Base-by-base conservation (phyloP, 2,888 invertebrate species). In the Cephus rjabovi region DNA sequence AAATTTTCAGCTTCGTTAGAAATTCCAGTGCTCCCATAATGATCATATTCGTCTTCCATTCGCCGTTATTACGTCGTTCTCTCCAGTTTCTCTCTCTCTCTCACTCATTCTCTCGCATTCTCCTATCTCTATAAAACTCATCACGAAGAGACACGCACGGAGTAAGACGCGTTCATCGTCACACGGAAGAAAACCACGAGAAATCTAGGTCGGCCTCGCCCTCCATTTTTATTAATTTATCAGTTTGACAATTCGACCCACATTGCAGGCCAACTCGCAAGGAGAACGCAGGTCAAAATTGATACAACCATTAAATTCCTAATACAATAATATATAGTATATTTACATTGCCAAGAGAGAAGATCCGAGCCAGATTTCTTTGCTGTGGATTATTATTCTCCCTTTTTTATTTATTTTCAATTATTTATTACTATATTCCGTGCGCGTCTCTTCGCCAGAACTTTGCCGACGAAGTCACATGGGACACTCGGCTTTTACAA, bases 401-500 rank as follows among this genome's bases (percentile, higher is more conserved):
- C 11, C 40, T 40, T 15, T 40, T 15, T 40, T 4, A 6, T 40
- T 56, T 56, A 56, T 56, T 23, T 56, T 56, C 56, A 56, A 15
- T 23, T 56, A 56, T 56, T 56, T 56, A 56, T 56, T 56, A 56
- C 56, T 56, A 56, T 23, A 56, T 23, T 56, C 56, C 56, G 56
- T 23, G 56, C 56, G 56, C 56, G 56, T 56, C 56, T 23, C 56
- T 56, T 9, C 56, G 56, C 9, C 56, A 56, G 6, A 23, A 23
- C 23, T 15, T 56, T 56, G 23, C 56, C 56, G 56, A 23, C 23
- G 6, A 56, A 56, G 23, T 56, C 40, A 15, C 40, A 4, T 0
- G 40, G 15, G 40, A 40, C 40, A 40, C 15, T 15, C 56, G 56
- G 23, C 56, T 56, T 56, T 56, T 70, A 77, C 31, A 83, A 79